phyloP scores from a whole-genome alignment of 1,140 invertebrate species.

The Heterodera schachtii region DNA sequence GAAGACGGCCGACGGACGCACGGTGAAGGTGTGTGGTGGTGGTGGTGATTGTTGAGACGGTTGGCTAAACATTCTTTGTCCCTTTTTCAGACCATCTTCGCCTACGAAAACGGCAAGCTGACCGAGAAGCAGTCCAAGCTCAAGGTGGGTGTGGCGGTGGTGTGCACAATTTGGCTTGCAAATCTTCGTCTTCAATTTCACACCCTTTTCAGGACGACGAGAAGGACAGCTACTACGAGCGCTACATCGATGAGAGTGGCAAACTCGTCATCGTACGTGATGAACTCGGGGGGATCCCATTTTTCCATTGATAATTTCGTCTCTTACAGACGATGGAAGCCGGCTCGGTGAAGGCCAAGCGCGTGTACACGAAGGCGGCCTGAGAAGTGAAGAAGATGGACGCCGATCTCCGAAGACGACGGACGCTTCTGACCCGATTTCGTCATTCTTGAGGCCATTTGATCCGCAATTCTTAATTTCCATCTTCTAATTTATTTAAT shows the following conservation, averaged over 20 bases:
- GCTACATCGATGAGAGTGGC: background rate
- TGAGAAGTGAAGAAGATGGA: no score
- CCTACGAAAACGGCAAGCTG: background rate
- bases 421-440: no score
- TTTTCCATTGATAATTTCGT: background rate
- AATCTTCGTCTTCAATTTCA: background rate
- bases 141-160: background rate
- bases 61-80: no score
- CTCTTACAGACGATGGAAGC: background rate
- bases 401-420: no score
- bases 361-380: no score
- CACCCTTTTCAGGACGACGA: background rate
- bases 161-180: no score
- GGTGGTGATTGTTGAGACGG: background rate
- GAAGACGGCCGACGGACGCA: conserved; percentile 2
- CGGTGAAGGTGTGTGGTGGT: background rate
- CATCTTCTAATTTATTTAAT: no score
- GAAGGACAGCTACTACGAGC: conserved; percentile 10
- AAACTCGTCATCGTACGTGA: conserved; percentile 1
- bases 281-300: background rate
- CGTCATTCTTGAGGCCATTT: no score
- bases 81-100: conserved; percentile 23
- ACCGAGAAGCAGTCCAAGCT: background rate
- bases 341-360: background rate
- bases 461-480: no score